These are phyloP conservation scores for Bombus sibiricus DNA, from an alignment of 1,140 invertebrate genomes.

Conservation along the genomic window DNA sequence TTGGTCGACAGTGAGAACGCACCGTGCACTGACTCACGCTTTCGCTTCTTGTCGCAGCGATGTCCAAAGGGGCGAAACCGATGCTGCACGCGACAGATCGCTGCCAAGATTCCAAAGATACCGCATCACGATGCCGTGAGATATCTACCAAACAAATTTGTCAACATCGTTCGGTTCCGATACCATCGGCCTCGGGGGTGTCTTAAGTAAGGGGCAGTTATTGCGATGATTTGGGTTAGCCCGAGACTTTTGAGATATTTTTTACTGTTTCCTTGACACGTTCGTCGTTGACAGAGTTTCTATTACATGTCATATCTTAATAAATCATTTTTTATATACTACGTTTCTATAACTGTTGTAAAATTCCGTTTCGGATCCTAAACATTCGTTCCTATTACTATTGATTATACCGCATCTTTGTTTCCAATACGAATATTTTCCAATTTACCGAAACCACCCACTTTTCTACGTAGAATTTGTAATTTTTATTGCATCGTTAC, in stretches of 20 bases:
- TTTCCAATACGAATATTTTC: too few species aligned
- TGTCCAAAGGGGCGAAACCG: conserved; percentile 35
- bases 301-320: too few species aligned
- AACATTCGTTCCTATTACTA: too few species aligned
- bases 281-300: too few species aligned
- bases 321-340: background rate
- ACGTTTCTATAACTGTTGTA: too few species aligned
- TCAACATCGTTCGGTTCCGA: conserved; percentile 33
- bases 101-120: conserved; percentile 31
- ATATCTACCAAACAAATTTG: conserved; percentile 49
- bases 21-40: conserved; percentile 63
- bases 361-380: too few species aligned
- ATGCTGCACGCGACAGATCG: conserved; percentile 28
- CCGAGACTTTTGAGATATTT: too few species aligned
- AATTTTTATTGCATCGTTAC: background rate
- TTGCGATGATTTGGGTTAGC: background rate
- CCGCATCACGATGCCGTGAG: background rate
- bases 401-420: too few species aligned
- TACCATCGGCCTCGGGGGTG: conserved; percentile 4
- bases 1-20: conserved; percentile 55
- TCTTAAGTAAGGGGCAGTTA: background rate
- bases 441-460: too few species aligned
- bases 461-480: background rate
- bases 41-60: conserved; percentile 1
- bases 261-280: background rate